Base-by-base conservation (phyloP, 30 jellyfish, hydroid and myxozoan genomes). In the Hydractinia symbiolongicarpus region DNA sequence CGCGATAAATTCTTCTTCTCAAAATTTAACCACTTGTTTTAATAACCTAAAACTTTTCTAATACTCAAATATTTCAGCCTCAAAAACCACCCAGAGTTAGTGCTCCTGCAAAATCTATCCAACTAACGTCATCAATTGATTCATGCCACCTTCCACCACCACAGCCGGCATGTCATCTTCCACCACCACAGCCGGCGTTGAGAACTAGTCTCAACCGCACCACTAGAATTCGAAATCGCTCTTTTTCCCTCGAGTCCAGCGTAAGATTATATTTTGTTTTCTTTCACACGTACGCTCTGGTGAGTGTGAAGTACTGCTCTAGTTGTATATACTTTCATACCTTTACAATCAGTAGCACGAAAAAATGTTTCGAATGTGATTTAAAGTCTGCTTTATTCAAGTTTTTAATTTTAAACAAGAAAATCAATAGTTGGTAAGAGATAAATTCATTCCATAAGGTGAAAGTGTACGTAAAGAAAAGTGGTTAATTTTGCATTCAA, bases 71-170 rank as follows among this genome's bases (percentile, higher is more conserved):
- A 55, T 78, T 61, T 10, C 53, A 78, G 86, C 86, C 86, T 14
- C 73, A 78, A 78, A 78, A 78, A 61, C 86, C 86, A 54, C 86
- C 86, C 16, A 54, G 86, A 57, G 21, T 83, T 10, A 78, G 83
- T 78, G 61, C 74, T 14, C 84, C 84, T 54, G 73, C 52, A 13
- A 54, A 57, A 54, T 44, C 40, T 64, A 44, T 64, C 52, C 49
- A 76, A 49, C 52, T 14, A 54, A 10, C 7, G 51, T 8, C 54
- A 19, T 7, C 84, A 57, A 54, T n/a, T 10, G 78, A 68, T 19
- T 13, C 50, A 10, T 44, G 50, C 50, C 11, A 44, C 78, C 19
- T n/a, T 13, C 44, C 78, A 14, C 19, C 44, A 30, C 44, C 44
- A 30, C 44, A 30, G 44, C 44, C 44, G 44, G 44, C 44, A 30